Evolutionary conservation across 2,888 invertebrate genomes (phyloP).

Genomic region (Meteorus colon): DNA sequence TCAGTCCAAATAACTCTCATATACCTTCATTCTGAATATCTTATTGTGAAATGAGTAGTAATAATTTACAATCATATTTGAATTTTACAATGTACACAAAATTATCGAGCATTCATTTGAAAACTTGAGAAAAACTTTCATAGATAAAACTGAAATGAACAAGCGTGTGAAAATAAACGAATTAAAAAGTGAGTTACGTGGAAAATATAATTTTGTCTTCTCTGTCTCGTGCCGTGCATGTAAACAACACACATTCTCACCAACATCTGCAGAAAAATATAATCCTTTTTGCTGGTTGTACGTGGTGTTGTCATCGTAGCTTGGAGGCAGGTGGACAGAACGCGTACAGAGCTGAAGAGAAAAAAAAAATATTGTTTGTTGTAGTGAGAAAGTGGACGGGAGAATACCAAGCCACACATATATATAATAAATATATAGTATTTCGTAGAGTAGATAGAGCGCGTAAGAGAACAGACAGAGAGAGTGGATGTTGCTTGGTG

Average conservation of each 20-base stretch:
- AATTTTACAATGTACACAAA: no score
- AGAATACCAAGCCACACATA: background rate
- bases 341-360: slow-evolving; percentile 18
- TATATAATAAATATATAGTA: background rate
- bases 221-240: no score
- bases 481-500: slow-evolving; percentile 38
- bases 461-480: slow-evolving; percentile 23
- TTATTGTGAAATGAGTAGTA: background rate
- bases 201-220: no score
- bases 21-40: background rate
- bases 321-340: slow-evolving; percentile 14
- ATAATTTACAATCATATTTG: background rate
- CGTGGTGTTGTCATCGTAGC: background rate
- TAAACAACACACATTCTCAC: no score
- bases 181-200: background rate
- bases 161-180: background rate
- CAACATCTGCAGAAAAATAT: background rate
- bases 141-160: background rate
- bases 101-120: no score
- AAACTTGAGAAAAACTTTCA: no score
- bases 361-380: background rate
- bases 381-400: background rate
- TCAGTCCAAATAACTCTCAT: slow-evolving; percentile 29
- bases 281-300: background rate
- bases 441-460: background rate